phyloP scores from a whole-genome alignment of 2,797 vertebrate genomes.

The Cirrhinus mrigala region DNA sequence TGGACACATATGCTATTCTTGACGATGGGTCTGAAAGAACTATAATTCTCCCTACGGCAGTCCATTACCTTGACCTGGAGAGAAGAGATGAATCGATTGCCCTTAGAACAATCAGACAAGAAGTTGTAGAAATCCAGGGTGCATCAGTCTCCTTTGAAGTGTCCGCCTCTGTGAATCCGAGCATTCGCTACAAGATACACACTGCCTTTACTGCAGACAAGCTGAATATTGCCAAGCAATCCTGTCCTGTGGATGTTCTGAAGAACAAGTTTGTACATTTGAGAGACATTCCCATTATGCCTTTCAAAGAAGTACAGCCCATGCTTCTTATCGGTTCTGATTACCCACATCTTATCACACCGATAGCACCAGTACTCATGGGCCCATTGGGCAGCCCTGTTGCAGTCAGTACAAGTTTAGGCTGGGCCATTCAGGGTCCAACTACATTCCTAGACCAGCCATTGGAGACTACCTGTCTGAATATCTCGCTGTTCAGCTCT shows the following conservation, averaged over 20 bases:
- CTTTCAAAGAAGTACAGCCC: not conserved
- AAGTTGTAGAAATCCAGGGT: slow-evolving; percentile 12
- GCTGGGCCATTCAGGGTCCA: too few species aligned
- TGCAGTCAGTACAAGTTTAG: too few species aligned
- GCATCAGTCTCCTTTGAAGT: slow-evolving; percentile 30
- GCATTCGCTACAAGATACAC: not conserved
- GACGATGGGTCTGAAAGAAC: not conserved
- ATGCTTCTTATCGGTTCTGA: slow-evolving; percentile 38
- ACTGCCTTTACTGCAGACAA: not conserved
- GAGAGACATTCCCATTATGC: not conserved
- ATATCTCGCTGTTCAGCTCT: too few species aligned
- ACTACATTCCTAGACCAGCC: too few species aligned
- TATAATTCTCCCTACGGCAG: slow-evolving; percentile 32
- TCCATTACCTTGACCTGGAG: not conserved
- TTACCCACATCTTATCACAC: slow-evolving; percentile 28
- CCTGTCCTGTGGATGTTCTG: not conserved
- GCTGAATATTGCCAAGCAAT: slow-evolving; percentile 27
- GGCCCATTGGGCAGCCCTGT: slow-evolving; percentile 6
- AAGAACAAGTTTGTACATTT: not conserved
- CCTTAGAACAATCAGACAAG: slow-evolving; percentile 37
- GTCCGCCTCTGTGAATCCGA: not conserved
- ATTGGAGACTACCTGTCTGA: too few species aligned
- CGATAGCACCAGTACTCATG: not conserved
- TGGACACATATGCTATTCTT: too few species aligned
- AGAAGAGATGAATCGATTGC: not conserved